A percentile compares a stretch with the other conserved stretches of the same genome.
These are phyloP conservation scores for Papilio elwesi DNA, from an alignment of 2,888 invertebrate species.

Conservation along the genomic window DNA sequence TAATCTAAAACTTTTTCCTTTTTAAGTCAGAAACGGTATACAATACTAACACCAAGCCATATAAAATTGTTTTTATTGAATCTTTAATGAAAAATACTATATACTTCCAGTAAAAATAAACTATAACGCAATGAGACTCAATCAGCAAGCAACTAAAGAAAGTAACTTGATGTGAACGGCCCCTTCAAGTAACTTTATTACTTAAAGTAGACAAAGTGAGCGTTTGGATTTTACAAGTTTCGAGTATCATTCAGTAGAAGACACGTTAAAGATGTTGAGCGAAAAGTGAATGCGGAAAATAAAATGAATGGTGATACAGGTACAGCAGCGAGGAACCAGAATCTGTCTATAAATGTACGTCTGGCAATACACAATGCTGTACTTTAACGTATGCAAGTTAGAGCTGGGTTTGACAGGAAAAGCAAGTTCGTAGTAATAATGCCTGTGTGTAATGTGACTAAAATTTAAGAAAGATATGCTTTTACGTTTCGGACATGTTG, in stretches of 20 bases:
- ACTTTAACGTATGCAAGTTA: too few relatives aligned
- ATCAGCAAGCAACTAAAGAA: not conserved
- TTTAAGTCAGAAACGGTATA: not conserved
- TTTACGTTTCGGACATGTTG: too few relatives aligned
- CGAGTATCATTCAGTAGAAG: constrained; percentile 5
- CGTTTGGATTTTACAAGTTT: constrained; percentile 14
- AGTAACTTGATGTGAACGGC: constrained; percentile 1
- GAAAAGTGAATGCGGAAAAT: too few relatives aligned
- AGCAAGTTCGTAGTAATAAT: too few relatives aligned
- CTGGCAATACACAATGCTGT: too few relatives aligned
- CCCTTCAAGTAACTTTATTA: constrained; percentile 19
- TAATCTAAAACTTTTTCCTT: not conserved
- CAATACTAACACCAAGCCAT: not conserved
- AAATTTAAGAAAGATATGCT: too few relatives aligned
- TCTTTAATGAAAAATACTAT: not conserved
- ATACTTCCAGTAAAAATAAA: constrained; percentile 9
- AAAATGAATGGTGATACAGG: too few relatives aligned
- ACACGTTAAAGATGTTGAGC: too few relatives aligned
- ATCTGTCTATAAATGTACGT: too few relatives aligned
- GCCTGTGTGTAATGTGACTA: too few relatives aligned
- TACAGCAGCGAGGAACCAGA: too few relatives aligned
- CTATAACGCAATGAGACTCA: constrained; percentile 19
- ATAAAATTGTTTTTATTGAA: not conserved
- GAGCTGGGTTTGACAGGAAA: too few relatives aligned
- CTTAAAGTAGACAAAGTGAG: constrained; percentile 22